Percentiles rank a stretch among this genome's conserved stretches.
Conservation (phyloP, 2,888 invertebrate genomes). For the Eilema caniola region DNA sequence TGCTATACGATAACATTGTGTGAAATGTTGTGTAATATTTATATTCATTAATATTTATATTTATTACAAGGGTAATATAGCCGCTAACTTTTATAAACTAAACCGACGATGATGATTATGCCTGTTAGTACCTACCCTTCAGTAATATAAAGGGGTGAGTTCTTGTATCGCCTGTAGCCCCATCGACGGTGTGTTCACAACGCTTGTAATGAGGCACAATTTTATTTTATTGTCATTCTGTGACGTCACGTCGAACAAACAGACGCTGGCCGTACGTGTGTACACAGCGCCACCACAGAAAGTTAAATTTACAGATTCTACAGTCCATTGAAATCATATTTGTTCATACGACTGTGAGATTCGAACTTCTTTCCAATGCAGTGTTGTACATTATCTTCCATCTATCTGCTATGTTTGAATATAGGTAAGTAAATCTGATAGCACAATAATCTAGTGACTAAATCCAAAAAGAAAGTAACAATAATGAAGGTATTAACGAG, state of each 20-base stretch:
- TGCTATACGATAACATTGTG: too few relatives aligned
- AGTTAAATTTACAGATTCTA: constrained; percentile 20
- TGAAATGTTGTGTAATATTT: too few relatives aligned
- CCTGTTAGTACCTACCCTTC: not conserved
- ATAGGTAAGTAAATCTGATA: too few relatives aligned
- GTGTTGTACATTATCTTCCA: too few relatives aligned
- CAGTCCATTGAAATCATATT: constrained; percentile 10
- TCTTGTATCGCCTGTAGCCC: not conserved
- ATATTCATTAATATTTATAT: too few relatives aligned
- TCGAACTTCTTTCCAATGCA: not conserved
- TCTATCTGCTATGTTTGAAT: too few relatives aligned
- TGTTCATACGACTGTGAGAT: not conserved
- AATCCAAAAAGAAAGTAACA: too few relatives aligned
- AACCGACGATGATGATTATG: not conserved
- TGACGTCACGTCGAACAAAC: constrained; percentile 44
- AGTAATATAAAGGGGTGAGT: not conserved
- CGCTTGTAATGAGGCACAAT: constrained; percentile 36
- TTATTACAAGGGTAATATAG: too few relatives aligned
- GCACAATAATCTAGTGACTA: too few relatives aligned
- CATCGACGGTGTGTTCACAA: constrained; percentile 14
- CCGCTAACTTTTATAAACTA: too few relatives aligned
- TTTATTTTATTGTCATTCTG: constrained; percentile 45
- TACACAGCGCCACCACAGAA: constrained; percentile 34
- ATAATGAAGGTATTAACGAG: too few relatives aligned
- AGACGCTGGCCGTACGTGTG: constrained; percentile 37